phyloP scores from a whole-genome alignment of 1,140 invertebrate species.

The Rhizoglyphus robini region DNA sequence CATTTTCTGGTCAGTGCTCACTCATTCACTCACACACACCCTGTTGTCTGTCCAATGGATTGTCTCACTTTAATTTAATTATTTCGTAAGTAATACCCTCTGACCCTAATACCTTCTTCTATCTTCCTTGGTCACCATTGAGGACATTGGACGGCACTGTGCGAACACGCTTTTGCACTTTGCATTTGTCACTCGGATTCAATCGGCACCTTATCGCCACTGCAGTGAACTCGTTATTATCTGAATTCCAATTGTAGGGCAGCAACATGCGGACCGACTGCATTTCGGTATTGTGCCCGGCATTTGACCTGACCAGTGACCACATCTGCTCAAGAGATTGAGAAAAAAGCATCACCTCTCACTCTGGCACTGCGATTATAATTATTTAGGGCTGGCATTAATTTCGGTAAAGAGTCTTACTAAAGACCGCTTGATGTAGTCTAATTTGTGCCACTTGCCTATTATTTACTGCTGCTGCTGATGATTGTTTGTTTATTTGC shows the following conservation, averaged over 20 bases:
- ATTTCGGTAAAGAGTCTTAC: too few species aligned
- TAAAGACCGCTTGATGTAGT: background rate
- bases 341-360: too few species aligned
- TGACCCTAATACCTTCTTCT: background rate
- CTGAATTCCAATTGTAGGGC: background rate
- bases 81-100: background rate
- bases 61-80: conserved; percentile 8
- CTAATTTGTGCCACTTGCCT: background rate
- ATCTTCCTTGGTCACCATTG: too few species aligned
- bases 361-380: too few species aligned
- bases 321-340: background rate
- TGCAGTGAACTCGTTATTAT: background rate
- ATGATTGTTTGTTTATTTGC: background rate
- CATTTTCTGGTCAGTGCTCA: background rate
- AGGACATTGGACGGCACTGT: background rate
- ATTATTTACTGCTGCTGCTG: background rate
- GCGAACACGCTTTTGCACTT: conserved; percentile 10
- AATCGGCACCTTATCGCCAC: background rate
- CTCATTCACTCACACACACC: background rate
- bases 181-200: conserved; percentile 3
- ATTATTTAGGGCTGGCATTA: too few species aligned
- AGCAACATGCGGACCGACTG: background rate
- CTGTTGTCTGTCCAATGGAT: background rate
- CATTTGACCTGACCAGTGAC: background rate
- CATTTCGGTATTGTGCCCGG: background rate